phyloP scores from a whole-genome alignment of 2,113 vertebrate genomes.

The Coreoperca whiteheadi region DNA sequence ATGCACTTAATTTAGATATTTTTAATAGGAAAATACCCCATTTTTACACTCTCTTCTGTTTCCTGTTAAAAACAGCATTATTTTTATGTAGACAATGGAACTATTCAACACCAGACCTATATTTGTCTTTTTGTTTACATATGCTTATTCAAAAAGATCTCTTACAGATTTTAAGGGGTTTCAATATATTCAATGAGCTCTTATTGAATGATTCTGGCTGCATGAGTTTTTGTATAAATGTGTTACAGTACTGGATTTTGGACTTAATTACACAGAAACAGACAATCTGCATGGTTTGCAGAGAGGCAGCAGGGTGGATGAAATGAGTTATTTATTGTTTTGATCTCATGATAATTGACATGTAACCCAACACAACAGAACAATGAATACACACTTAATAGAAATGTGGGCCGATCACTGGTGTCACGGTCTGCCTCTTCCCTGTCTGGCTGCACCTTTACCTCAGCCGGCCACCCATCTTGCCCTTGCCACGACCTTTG shows the following conservation, averaged over 20 bases:
- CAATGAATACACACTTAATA: constrained; percentile 16
- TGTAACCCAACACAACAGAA: constrained; percentile 50
- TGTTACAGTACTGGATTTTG: background rate
- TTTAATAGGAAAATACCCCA: background rate
- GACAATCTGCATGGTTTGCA: constrained; percentile 1
- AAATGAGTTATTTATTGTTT: constrained; percentile 69
- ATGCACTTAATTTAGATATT: constrained; percentile 22
- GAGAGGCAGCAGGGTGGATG: constrained; percentile 24
- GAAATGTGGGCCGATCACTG: background rate
- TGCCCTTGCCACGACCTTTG: constrained; percentile 85
- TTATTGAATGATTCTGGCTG: background rate
- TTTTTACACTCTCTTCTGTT: constrained; percentile 16
- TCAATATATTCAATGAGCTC: background rate
- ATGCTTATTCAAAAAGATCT: background rate
- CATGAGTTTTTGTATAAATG: constrained; percentile 19
- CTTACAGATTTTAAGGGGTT: background rate
- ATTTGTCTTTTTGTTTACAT: constrained; percentile 13
- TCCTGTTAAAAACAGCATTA: constrained; percentile 11
- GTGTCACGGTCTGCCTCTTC: background rate
- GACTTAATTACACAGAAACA: constrained; percentile 11
- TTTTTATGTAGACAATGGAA: constrained; percentile 7
- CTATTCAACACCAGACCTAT: constrained; percentile 1
- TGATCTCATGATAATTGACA: constrained; percentile 45
- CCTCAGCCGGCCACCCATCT: constrained; percentile 78
- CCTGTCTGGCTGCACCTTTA: constrained; percentile 60